These are phyloP conservation scores for Microctenopoma steveboyesi DNA, from an alignment of 2,797 vertebrate species.

Conservation along the genomic window DNA sequence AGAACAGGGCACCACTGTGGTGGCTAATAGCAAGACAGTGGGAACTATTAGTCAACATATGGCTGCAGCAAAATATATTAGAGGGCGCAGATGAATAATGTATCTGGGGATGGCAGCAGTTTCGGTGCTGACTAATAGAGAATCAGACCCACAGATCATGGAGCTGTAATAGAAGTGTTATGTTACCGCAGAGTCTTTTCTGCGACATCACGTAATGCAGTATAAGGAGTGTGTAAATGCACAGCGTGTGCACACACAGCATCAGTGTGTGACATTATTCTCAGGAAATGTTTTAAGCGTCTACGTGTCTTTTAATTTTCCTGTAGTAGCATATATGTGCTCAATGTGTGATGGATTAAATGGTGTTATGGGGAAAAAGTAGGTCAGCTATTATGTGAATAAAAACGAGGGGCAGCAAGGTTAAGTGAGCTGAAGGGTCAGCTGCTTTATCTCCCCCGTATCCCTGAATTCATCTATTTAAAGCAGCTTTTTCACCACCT, in stretches of 20 bases:
- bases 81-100: constrained; percentile 42
- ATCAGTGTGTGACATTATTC: not conserved
- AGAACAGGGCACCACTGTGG: constrained; percentile 20
- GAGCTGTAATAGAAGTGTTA: constrained; percentile 27
- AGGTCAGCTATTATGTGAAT: not conserved
- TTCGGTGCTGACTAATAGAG: constrained; percentile 53
- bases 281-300: not conserved
- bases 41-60: constrained; percentile 57
- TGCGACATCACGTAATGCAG: not conserved
- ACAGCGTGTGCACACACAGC: constrained; percentile 8
- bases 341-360: not conserved
- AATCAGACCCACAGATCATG: constrained; percentile 31
- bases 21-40: constrained; percentile 42
- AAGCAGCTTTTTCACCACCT: constrained; percentile 14
- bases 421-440: not conserved
- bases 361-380: not conserved
- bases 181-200: constrained; percentile 24
- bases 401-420: not conserved
- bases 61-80: constrained; percentile 51
- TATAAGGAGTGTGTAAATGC: constrained; percentile 6
- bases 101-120: constrained; percentile 48
- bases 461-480: constrained; percentile 13
- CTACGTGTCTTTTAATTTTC: too few species aligned
- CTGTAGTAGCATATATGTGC: too few species aligned
- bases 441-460: not conserved